Base-by-base conservation (phyloP, 2,888 invertebrate species). In the Crepidodera aurea region DNA sequence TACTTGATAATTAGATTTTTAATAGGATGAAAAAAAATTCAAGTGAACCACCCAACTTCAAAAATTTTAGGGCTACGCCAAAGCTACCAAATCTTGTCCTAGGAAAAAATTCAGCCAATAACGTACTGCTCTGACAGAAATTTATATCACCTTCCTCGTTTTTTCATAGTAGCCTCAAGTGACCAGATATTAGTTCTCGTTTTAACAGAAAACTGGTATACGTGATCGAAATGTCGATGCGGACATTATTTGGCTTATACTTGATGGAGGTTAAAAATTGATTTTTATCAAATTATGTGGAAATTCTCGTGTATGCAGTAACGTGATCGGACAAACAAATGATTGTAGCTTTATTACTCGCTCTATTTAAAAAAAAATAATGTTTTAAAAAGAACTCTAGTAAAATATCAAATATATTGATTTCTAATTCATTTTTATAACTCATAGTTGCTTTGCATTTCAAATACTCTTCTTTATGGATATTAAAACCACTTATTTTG, bases 171-270 rank as follows among this genome's bases (percentile, higher is more conserved):
- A 12, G 48, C 57, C 57, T 48, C 39, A 48, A 57, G 57, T 57
- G 57, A 48, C 48, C 57, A 44, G 57, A 57, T 57, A 57, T 57
- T 57, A 57, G 57, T 57, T 57, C 48, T 57, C 48, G 57, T 57
- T 48, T 39, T 56, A 56, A 56, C 48, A 56, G 56, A 56, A 56
- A 56, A 56, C 34, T 13, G 48, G 27, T 7, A 4, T 25, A 57
- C 57, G 57, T 57, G 57, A 25, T 39, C 13, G 6, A 27, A 39
- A 56, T 56, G n/a, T 7, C 19, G 10, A 56, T 46, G 34, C 39
- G 19, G 32, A 37, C 25, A 50, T 57, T 39, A 27, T 50, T 48
- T 39, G 39, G 48, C 57, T 15, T 39, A 25, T 48, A 40, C n/a
- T 8, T 27, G 54, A 54, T 54, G 32, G 25, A 29, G 40, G 27